Conservation (phyloP, 2,113 vertebrate species). For the Cephalopterus ornatus region DNA sequence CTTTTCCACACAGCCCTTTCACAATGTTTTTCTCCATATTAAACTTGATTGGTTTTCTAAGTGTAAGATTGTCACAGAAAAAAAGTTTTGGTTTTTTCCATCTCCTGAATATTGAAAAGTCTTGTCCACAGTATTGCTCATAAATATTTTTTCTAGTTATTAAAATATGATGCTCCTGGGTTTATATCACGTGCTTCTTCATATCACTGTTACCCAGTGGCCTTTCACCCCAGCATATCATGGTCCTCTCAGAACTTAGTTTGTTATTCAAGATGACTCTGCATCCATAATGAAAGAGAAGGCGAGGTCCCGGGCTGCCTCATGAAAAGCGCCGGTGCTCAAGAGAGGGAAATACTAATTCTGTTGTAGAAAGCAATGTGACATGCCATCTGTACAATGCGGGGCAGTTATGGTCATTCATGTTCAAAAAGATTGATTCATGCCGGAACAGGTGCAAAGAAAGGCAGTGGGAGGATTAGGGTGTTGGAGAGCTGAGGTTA, state of each 20-base stretch:
- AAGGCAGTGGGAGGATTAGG: slow-evolving; percentile 43
- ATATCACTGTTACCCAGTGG: neutral
- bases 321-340: neutral
- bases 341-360: slow-evolving; percentile 21
- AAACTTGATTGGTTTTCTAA: neutral
- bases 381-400: slow-evolving; percentile 38
- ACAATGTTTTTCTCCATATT: neutral
- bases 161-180: neutral
- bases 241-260: neutral
- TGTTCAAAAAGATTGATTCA: slow-evolving; percentile 57
- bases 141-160: neutral
- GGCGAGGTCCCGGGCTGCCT: neutral
- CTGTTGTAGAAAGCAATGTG: slow-evolving; percentile 21
- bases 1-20: neutral
- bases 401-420: slow-evolving; percentile 40
- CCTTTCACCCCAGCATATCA: neutral
- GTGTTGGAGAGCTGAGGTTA: slow-evolving; percentile 24
- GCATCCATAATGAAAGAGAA: neutral
- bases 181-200: neutral
- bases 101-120: neutral
- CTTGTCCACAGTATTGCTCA: neutral
- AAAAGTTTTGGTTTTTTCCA: neutral
- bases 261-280: neutral
- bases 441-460: slow-evolving; percentile 62
- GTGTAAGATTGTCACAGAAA: neutral